These are phyloP conservation scores for Columba livia DNA, from an alignment of 2,113 vertebrate species.

Conservation along the genomic window DNA sequence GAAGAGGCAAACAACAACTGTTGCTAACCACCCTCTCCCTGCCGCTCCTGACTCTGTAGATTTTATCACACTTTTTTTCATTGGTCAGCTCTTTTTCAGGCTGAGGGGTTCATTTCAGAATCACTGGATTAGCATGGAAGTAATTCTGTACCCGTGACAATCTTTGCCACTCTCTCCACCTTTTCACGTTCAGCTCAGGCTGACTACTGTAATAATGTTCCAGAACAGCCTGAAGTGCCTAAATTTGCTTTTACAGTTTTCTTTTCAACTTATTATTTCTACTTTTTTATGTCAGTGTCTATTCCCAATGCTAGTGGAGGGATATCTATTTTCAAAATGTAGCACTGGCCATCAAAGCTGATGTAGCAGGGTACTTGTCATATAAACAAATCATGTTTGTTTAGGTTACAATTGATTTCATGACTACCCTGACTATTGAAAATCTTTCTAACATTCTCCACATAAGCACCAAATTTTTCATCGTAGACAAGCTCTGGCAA, in stretches of 20 bases:
- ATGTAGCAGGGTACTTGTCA: background rate
- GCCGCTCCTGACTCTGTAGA: background rate
- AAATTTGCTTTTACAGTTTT: background rate
- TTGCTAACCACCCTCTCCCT: background rate
- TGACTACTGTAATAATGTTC: background rate
- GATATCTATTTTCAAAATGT: background rate
- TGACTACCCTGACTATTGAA: background rate
- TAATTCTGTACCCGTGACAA: background rate
- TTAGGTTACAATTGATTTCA: background rate
- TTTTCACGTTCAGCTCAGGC: background rate
- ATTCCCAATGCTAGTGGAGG: background rate
- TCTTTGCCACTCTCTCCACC: background rate
- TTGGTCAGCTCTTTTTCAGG: background rate
- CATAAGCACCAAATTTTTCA: background rate
- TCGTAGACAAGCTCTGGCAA: background rate
- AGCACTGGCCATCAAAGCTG: background rate
- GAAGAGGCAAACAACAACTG: background rate
- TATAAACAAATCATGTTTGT: background rate
- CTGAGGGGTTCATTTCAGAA: background rate
- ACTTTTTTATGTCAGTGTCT: background rate
- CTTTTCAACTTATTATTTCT: background rate
- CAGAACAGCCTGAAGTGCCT: background rate
- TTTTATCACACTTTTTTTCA: background rate
- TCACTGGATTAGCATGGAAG: background rate
- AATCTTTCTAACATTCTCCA: background rate